Evolutionary conservation across 2,113 vertebrate species (phyloP).

Genomic region (Semicossyphus pulcher): DNA sequence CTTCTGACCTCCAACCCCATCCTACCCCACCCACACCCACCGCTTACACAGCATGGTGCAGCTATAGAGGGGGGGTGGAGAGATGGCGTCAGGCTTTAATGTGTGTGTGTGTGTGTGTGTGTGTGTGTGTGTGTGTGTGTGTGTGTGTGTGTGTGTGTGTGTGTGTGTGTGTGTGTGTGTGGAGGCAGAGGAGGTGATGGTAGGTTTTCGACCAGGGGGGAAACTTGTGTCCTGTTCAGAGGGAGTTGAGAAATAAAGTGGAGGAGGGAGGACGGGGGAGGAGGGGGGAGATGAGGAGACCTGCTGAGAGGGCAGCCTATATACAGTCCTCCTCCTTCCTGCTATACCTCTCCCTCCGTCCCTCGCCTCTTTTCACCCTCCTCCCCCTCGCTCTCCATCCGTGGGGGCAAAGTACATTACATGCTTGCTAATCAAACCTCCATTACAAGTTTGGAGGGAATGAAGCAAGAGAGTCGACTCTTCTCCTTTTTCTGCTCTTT

Average conservation of each 20-base stretch:
- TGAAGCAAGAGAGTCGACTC: conserved; percentile 77
- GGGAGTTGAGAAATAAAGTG: conserved; percentile 78
- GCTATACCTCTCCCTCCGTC: conserved; percentile 73
- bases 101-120: conserved; percentile 38
- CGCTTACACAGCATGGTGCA: conserved; percentile 72
- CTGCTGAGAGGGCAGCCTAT: conserved; percentile 89
- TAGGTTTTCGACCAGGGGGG: conserved; percentile 49
- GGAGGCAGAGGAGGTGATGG: conserved; percentile 55
- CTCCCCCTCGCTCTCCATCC: conserved; percentile 74
- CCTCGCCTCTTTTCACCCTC: conserved; percentile 77
- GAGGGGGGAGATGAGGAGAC: conserved; percentile 85
- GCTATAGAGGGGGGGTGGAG: conserved; percentile 43
- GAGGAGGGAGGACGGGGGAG: conserved; percentile 82
- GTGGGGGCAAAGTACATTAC: conserved; percentile 92
- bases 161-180: conserved; percentile 40
- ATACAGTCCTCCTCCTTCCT: conserved; percentile 83
- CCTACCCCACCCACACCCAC: conserved; percentile 64
- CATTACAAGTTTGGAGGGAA: conserved; percentile 87
- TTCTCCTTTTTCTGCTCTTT: conserved; percentile 26
- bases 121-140: conserved; percentile 42
- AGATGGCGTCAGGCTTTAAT: conserved; percentile 29
- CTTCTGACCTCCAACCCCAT: conserved; percentile 75
- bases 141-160: conserved; percentile 40
- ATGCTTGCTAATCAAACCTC: conserved; percentile 95
- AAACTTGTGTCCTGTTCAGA: conserved; percentile 62